phyloP scores from a whole-genome alignment of 2,888 invertebrate species.

The Eueremaeus valkanovi region DNA sequence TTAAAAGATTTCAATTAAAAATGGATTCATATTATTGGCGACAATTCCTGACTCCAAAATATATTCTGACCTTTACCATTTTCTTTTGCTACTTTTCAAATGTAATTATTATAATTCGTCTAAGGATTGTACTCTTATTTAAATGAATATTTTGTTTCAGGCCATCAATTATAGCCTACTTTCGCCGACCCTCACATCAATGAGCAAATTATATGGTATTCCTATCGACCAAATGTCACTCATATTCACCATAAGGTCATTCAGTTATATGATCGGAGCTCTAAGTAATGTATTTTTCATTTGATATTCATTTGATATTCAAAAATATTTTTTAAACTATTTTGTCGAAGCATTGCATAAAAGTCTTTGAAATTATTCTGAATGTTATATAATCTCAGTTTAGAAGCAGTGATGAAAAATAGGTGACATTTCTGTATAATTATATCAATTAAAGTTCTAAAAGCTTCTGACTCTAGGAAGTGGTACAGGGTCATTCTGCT shows the following conservation, averaged over 20 bases:
- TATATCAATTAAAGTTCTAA: no score
- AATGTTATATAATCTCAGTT: no score
- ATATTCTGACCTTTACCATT: conserved; percentile 13
- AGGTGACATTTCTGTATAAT: no score
- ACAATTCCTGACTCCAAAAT: not conserved
- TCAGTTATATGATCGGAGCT: conserved; percentile 10
- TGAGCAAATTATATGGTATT: conserved; percentile 8
- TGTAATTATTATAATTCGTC: not conserved
- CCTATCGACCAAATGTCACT: not conserved
- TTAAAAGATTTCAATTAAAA: not conserved
- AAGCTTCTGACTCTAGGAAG: no score
- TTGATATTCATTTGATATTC: no score
- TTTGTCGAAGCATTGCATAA: no score
- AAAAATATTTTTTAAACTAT: no score
- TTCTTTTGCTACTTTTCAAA: conserved; percentile 27
- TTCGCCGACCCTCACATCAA: not conserved
- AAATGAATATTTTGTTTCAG: not conserved
- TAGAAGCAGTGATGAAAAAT: no score
- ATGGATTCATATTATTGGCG: not conserved
- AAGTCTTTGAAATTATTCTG: no score
- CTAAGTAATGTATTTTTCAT: conserved; percentile 21
- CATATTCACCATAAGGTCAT: conserved; percentile 12
- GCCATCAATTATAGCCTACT: conserved; percentile 1
- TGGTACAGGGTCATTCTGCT: no score
- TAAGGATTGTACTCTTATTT: not conserved